Base-by-base conservation (phyloP, 2,113 vertebrate species). In the Myotis yumanensis region DNA sequence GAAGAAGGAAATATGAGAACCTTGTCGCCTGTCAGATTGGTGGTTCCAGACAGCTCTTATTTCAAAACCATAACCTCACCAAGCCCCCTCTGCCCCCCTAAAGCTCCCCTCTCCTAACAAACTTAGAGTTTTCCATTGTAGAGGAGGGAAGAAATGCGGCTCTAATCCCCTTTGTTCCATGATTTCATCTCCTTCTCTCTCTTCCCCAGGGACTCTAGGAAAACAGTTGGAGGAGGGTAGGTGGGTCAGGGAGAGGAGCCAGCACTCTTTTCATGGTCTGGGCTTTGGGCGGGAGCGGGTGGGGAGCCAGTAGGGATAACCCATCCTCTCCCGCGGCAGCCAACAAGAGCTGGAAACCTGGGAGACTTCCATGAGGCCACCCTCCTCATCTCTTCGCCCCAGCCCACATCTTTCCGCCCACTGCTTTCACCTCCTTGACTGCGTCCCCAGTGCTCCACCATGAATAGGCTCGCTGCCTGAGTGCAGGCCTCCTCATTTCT, bases 101-200 rank as follows among this genome's bases (percentile, higher is more conserved):
- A 59, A 68, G 57, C 80, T 88, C 73, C 86, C 71, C 66, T 95
- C 68, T 83, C 96, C 89, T 86, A 66, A 76, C 80, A 64, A 48
- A 83, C 75, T 82, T 57, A 14, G 96, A 51, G 64, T 89, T 96
- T 97, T 97, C 96, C 83, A 94, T 73, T 93, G 96, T 96, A 14
- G 84, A 93, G 73, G 79, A 73, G 80, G 95, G 81, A 95, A 97
- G 96, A 96, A 97, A 88, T 91, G 95, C 32, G 22, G 91, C 87
- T 95, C 69, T 93, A 96, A 95, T 52, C 97, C 97, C 66, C 20
- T 1, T 1, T 90, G 96, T 97, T 97, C 98, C 87, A 96, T 98
- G 98, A 98, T 98, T 98, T 98, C 97, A 97, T 96, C 87, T 95
- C 64, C 16, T 98, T 97, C 98, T 98, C 97, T 98, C 95, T 96